Evolutionary conservation across 1,140 invertebrate genomes (phyloP), one percentile per base, ranked within the genome.

Genomic region (Nymphalis io): DNA sequence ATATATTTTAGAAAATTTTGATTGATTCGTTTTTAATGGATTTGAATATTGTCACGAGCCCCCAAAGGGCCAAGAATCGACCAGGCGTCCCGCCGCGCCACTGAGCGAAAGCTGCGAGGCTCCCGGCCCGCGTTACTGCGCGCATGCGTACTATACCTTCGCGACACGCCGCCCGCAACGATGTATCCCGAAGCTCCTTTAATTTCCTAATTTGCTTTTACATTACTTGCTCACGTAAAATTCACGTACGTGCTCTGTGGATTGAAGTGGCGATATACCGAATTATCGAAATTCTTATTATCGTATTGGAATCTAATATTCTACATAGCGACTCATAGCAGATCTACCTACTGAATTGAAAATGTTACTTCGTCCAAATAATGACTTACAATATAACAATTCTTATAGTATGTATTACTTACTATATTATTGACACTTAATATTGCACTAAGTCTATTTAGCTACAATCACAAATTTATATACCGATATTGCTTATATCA

Each of bases 61-160:
- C 53, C 73, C 60, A 60, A 63, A 75, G 57, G 65, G 73, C 66
- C 81, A 82, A 79, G 83, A 86, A 88, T 90, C 88, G 87, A 88
- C 87, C 88, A 80, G 80, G 79, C 83, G 78, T 82, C 79, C 85
- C 84, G 81, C 78, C 85, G 87, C 87, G 83, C 82, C 87, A 91
- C 89, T 91, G 84, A 89, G 76, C 78, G 78, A 63, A 39, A 81
- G 76, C 82, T 76, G 76, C 78, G 72, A 76, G 80, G 79, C 77
- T 83, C 81, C 80, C 78, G 78, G 82, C 81, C 64, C 78, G 78
- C 73, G 64, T 65, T 65, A 46, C 27, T 53, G 15, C 83, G 88
- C 89, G 89, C 89, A 90, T 89, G 89, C 89, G 89, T 78, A 63
- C 59, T 16, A n/a, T 66, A 48, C 68, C 51, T 69, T 68, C 63